Evolutionary conservation across 1,140 invertebrate genomes (phyloP), one percentile per base, ranked within the genome.

Genomic region (Pseudomyrmex sp.): DNA sequence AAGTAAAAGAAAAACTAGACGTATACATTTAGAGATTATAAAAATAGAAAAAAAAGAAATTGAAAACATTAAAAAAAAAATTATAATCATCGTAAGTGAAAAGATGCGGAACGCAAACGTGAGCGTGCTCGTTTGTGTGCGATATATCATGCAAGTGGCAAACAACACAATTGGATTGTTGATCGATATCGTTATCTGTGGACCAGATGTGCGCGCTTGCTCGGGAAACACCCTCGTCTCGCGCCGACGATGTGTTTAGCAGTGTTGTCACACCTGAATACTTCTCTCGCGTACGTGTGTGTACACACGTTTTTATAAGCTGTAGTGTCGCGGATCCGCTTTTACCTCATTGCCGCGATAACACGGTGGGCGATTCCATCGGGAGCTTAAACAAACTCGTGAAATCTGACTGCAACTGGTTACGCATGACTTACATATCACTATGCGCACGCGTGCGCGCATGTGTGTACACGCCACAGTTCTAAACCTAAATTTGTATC

Each of bases 381-480:
- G 62, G 20, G 13, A 46, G 69, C 54, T 70, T 79, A 79, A 46
- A 18, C 13, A 65, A 48, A 63, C 66, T 56, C 61, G 68, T 20
- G 23, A 58, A 83, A 85, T 85, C 79, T 74, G 15, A 48, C 35
- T 26, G 63, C 72, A 61, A 85, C 69, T 82, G 79, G 84, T 82
- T 82, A 59, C 20, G 35, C 35, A 7, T 35, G 35, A 35, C 35
- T 35, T 35, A n/a, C n/a, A n/a, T n/a, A 35, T 35, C 35, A 35
- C 35, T 7, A 7, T 20, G 12, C 9, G 20, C 46, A 69, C 35
- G 10, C 75, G 2, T 12, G 59, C 35, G 4, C 5, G 35, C 5
- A 1, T 35, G 35, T 35, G 35, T 35, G 35, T 35, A 35, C 5
- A 7, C 5, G 35, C 5, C 35, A 35, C 35, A 35, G 35, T 35